These are phyloP conservation scores for Leptopilina clavipes DNA, from an alignment of 1,140 invertebrate species.

Conservation along the genomic window DNA sequence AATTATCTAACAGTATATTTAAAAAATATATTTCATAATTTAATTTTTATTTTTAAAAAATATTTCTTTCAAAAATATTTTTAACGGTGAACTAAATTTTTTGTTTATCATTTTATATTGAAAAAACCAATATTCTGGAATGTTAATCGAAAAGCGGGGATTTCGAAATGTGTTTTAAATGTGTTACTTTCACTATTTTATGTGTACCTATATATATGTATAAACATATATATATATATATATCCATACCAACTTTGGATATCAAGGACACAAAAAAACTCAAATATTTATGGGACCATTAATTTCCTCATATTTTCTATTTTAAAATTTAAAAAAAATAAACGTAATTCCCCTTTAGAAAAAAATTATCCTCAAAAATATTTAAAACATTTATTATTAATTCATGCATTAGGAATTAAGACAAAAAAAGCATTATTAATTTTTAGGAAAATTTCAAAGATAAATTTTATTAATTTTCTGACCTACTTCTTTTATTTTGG, in stretches of 20 bases:
- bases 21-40: not conserved
- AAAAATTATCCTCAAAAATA: no score
- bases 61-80: not conserved
- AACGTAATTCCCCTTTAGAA: no score
- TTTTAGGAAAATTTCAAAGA: no score
- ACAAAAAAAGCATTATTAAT: no score
- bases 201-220: not conserved
- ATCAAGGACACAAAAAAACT: not conserved
- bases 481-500: no score
- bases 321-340: no score
- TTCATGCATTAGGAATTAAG: no score
- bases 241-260: not conserved
- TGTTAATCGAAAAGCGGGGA: not conserved
- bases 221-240: not conserved
- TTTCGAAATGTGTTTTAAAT: not conserved
- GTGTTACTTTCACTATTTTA: constrained; percentile 9
- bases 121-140: not conserved
- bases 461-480: no score
- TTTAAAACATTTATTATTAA: no score
- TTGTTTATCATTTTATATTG: not conserved
- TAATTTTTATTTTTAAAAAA: not conserved
- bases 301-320: no score
- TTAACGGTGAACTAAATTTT: not conserved
- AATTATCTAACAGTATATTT: not conserved
- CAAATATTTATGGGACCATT: not conserved